Percentiles rank a stretch among this genome's conserved stretches.
phyloP scores from a whole-genome alignment of 2,888 invertebrate species.

The Monopis laevigella region DNA sequence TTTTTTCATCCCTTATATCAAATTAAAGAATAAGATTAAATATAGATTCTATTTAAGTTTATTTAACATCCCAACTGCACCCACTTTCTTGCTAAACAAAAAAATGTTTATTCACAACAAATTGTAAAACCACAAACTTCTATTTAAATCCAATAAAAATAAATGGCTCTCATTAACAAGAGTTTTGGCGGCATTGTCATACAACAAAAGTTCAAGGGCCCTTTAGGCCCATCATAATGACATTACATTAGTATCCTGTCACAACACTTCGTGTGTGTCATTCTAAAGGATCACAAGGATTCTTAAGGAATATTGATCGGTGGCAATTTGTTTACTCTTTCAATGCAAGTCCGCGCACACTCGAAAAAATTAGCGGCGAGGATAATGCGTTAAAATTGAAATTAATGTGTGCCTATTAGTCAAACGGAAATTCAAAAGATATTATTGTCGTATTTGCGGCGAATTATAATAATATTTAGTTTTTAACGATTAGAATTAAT shows the following conservation, averaged over 20 bases:
- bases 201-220: conserved; percentile 36
- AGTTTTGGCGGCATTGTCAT: conserved; percentile 41
- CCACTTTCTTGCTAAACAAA: no score
- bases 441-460: neutral
- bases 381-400: conserved; percentile 32
- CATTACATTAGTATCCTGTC: conserved; percentile 62
- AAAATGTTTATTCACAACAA: conserved; percentile 5
- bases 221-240: conserved; percentile 45
- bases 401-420: conserved; percentile 33
- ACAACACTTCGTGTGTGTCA: conserved; percentile 65
- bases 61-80: no score
- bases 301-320: conserved; percentile 47
- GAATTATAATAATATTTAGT: neutral
- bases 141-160: conserved; percentile 60
- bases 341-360: conserved; percentile 37
- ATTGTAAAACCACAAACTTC: conserved; percentile 37
- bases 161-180: conserved; percentile 57
- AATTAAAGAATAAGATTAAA: no score
- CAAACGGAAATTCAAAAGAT: conserved; percentile 10
- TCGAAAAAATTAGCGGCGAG: conserved; percentile 23
- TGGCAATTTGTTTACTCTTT: conserved; percentile 55
- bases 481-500: neutral
- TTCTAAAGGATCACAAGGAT: conserved; percentile 27
- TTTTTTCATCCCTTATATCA: no score
- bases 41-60: no score